Base-by-base conservation (phyloP, 2,888 invertebrate genomes). In the Acronicta psi region DNA sequence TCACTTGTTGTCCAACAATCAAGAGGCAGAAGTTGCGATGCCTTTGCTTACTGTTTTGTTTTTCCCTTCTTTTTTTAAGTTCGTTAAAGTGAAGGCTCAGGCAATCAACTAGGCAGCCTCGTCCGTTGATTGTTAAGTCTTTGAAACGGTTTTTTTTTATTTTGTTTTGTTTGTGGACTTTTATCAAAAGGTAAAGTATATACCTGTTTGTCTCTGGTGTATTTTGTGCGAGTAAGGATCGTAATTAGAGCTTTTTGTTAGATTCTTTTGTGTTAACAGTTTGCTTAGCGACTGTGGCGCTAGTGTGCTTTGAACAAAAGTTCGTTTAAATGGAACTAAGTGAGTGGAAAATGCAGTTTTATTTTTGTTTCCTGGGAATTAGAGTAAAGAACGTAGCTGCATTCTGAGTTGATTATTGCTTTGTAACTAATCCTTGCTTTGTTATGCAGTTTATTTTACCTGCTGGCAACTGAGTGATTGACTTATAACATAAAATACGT, bases 21-120 rank as follows among this genome's bases (percentile, higher is more conserved):
- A 79, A 70, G 73, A 59, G 68, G 68, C 75, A 75, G 69, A 73
- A 78, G 51, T 71, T 75, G 74, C 56, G 68, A 64, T 71, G 76
- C 68, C 67, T 69, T 69, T 68, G 73, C 68, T 43, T 63, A 61
- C 54, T 71, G 70, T 78, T 81, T 80, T 77, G 70, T 76, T 82
- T 78, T 78, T 77, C 69, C 40, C 56, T 42, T 62, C 61, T 66
- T 81, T 80, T 82, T 83, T 82, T 79, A 80, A 81, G 81, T 82
- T 83, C 83, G 82, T 83, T 83, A 82, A 69, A 76, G 73, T 69
- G 72, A 66, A 70, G 69, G 75, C 70, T 55, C 69, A 69, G 76
- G 72, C 83, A 83, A 83, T 83, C 82, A 83, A 76, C 76, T 72
- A 69, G 71, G 73, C 70, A 69, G 76, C 74, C 58, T 71, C 68